phyloP scores from a whole-genome alignment of 2,888 invertebrate species.

The Himalopsyche kuldschensis region DNA sequence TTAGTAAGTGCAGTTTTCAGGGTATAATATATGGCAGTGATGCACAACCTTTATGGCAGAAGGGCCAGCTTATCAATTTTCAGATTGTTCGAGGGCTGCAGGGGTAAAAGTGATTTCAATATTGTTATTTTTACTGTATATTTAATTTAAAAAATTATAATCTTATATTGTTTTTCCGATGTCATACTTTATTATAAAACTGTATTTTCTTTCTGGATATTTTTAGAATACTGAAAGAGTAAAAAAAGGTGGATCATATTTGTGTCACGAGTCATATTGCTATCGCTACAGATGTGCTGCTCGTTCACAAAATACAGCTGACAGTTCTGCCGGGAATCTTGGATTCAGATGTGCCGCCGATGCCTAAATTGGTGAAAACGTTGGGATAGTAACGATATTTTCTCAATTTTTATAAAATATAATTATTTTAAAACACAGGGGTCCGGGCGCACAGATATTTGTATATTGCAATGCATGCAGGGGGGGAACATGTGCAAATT shows the following conservation, averaged over 20 bases:
- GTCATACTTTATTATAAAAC: not conserved
- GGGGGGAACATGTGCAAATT: too few species aligned
- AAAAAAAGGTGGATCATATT: conserved; percentile 94
- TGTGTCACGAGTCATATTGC: conserved; percentile 89
- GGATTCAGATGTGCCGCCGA: conserved; percentile 84
- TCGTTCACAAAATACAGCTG: conserved; percentile 90
- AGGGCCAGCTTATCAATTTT: too few species aligned
- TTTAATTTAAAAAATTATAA: too few species aligned
- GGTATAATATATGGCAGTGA: too few species aligned
- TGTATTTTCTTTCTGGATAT: not conserved
- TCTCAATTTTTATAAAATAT: not conserved
- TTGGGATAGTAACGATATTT: not conserved
- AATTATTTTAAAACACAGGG: not conserved
- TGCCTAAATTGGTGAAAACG: not conserved
- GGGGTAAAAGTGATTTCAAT: too few species aligned
- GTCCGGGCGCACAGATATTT: too few species aligned
- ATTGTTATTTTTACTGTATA: too few species aligned
- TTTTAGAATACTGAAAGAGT: conserved; percentile 71
- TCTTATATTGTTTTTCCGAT: too few species aligned
- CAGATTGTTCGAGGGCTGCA: too few species aligned
- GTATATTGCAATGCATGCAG: too few species aligned
- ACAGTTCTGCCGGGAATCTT: conserved; percentile 90
- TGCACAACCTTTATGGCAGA: too few species aligned
- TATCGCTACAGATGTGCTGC: conserved; percentile 93
- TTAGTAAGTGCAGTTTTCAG: too few species aligned